phyloP scores from a whole-genome alignment of 2,797 vertebrate species.

The Premnoplex brunnescens region DNA sequence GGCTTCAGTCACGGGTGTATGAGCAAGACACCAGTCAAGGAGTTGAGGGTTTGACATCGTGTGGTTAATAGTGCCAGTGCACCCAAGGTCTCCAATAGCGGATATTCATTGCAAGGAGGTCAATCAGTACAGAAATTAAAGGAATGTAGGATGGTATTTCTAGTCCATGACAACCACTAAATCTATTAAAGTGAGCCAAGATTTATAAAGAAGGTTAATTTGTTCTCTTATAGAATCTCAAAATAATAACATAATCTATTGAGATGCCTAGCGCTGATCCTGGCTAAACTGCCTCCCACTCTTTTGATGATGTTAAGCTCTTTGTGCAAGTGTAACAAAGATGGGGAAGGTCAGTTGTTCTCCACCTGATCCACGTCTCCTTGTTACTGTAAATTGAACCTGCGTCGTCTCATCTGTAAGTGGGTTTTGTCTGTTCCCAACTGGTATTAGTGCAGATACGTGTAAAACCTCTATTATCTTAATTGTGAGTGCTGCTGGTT shows the following conservation, averaged over 20 bases:
- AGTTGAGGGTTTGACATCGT: neutral
- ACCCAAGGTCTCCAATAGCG: neutral
- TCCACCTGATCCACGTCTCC: neutral
- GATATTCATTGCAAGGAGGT: neutral
- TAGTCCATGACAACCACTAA: neutral
- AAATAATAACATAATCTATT: constrained; percentile 18
- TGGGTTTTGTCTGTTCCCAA: neutral
- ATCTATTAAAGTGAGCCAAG: neutral
- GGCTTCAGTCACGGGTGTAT: neutral
- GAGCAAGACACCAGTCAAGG: neutral
- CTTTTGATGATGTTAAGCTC: neutral
- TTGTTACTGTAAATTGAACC: neutral
- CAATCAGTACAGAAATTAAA: neutral
- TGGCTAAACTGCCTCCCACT: neutral
- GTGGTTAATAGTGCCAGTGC: neutral
- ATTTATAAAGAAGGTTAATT: constrained; percentile 25
- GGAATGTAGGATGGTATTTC: neutral
- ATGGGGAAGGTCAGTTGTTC: neutral
- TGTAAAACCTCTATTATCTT: neutral
- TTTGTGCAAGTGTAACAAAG: neutral
- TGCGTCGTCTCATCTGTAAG: neutral
- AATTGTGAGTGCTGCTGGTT: neutral
- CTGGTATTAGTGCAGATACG: neutral
- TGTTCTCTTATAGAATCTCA: constrained; percentile 4
- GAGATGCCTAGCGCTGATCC: neutral